These are phyloP conservation scores for Cheilosia impressa DNA, from an alignment of 2,888 invertebrate species.

Conservation along the genomic window DNA sequence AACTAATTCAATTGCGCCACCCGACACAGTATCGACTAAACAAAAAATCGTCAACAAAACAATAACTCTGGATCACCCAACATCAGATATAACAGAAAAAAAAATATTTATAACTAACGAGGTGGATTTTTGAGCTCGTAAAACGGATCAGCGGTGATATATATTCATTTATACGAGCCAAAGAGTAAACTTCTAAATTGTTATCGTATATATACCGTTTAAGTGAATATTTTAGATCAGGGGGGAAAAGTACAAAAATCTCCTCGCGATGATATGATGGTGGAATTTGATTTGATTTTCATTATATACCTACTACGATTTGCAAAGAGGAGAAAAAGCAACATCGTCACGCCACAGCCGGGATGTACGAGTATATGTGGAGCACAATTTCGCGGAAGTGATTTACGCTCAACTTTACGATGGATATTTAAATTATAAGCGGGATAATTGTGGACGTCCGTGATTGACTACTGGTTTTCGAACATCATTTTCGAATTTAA, in stretches of 20 bases:
- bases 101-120: constrained; percentile 1
- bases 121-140: constrained; percentile 38
- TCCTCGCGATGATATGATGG: constrained; percentile 1
- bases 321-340: too few species aligned
- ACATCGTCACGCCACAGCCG: too few species aligned
- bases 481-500: background rate
- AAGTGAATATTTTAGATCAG: constrained; percentile 19
- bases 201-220: constrained; percentile 30
- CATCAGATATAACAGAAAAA: constrained; percentile 4
- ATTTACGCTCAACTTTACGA: background rate
- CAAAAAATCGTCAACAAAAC: constrained; percentile 17
- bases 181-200: constrained; percentile 44
- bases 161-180: constrained; percentile 49
- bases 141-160: constrained; percentile 52
- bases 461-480: background rate
- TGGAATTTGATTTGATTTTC: constrained; percentile 8
- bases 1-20: constrained; percentile 45
- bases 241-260: background rate
- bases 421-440: background rate
- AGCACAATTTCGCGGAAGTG: background rate
- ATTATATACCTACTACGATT: background rate
- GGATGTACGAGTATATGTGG: too few species aligned
- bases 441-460: background rate
- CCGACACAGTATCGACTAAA: background rate
- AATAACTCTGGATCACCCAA: constrained; percentile 21